Percentiles rank a stretch among this genome's conserved stretches.
These are phyloP conservation scores for Chrysopilus asiliformis DNA, from an alignment of 2,888 invertebrate species.

Conservation along the genomic window DNA sequence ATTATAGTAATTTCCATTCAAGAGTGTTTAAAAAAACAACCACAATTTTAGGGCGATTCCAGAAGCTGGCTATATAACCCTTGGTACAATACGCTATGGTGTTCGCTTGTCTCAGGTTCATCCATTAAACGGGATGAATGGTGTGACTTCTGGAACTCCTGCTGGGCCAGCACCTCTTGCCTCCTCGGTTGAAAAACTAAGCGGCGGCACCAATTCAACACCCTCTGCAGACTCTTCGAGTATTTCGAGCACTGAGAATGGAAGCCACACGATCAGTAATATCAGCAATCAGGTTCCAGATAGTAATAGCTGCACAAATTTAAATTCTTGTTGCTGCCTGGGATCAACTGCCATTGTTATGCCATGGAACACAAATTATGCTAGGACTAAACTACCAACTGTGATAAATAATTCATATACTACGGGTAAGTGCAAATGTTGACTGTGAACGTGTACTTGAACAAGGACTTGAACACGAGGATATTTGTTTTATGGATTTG, in stretches of 20 bases:
- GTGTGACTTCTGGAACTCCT: too few relatives aligned
- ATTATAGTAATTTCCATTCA: too few relatives aligned
- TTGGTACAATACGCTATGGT: conserved; percentile 18
- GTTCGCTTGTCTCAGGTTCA: too few relatives aligned
- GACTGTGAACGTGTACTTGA: too few relatives aligned
- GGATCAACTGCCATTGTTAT: conserved; percentile 8
- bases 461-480: too few relatives aligned
- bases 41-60: conserved; percentile 18
- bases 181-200: background rate
- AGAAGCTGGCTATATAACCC: conserved; percentile 16
- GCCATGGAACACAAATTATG: conserved; percentile 13
- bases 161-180: background rate
- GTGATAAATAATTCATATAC: conserved; percentile 1
- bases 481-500: too few relatives aligned
- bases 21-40: too few relatives aligned
- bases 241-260: too few relatives aligned
- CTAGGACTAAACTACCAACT: conserved; percentile 6
- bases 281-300: conserved; percentile 5
- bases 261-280: background rate
- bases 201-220: background rate
- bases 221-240: too few relatives aligned
- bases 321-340: conserved; percentile 14
- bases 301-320: conserved; percentile 4
- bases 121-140: too few relatives aligned
- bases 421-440: conserved; percentile 6